A percentile compares a stretch with the other conserved stretches of the same genome.
Evolutionary conservation across 2,797 vertebrate species (phyloP).

Genomic region (Phyllotis vaccarum): DNA sequence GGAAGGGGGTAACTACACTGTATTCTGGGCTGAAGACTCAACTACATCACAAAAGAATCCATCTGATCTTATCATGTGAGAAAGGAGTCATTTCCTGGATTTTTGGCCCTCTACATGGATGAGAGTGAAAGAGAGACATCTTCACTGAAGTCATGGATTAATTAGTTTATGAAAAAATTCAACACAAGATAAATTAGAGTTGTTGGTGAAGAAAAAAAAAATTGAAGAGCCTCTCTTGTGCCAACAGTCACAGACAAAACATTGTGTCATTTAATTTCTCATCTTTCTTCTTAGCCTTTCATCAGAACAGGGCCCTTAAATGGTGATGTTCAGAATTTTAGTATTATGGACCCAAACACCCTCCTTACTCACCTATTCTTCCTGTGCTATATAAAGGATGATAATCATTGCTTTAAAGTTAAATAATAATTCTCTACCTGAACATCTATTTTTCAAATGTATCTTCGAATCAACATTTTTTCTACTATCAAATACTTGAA

Average conservation of each 20-base stretch:
- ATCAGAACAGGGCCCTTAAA: neutral
- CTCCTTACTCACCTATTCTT: neutral
- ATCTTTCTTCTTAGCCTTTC: neutral
- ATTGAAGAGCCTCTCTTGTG: neutral
- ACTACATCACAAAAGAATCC: neutral
- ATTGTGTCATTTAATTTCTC: neutral
- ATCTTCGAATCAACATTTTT: neutral
- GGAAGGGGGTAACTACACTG: neutral
- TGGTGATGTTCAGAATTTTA: neutral
- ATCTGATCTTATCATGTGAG: neutral
- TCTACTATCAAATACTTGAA: neutral
- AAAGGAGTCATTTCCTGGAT: neutral
- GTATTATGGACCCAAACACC: neutral
- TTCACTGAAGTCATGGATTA: neutral
- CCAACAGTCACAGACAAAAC: neutral
- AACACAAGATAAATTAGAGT: neutral
- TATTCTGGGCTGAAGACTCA: neutral
- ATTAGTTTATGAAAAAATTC: too few species aligned
- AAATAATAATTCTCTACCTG: neutral
- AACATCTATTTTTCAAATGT: neutral
- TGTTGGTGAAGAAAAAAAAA: too few species aligned
- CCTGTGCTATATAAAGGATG: neutral
- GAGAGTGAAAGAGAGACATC: neutral
- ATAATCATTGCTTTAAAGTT: neutral
- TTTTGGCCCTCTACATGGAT: neutral